Conservation (phyloP, 2,888 invertebrate species). For the Eristalinus sepulchralis region DNA sequence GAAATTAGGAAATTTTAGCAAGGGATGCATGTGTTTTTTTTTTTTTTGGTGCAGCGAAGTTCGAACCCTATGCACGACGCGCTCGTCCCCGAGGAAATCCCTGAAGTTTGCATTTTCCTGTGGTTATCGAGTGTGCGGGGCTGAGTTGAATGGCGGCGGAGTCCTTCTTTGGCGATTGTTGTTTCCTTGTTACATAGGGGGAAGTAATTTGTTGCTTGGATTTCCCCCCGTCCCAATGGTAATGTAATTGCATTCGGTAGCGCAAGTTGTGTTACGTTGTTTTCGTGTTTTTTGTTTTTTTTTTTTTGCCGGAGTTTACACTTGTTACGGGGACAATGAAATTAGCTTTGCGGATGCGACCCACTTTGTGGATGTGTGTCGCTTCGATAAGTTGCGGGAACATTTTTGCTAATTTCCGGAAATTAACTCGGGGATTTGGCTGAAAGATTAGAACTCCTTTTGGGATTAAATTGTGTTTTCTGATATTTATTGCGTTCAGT, state of each 20-base stretch:
- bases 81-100: slow-evolving; percentile 57
- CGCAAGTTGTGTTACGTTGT: slow-evolving; percentile 20
- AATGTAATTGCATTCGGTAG: slow-evolving; percentile 70
- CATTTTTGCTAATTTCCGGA: slow-evolving; percentile 68
- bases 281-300: neutral
- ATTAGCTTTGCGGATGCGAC: slow-evolving; percentile 70
- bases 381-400: slow-evolving; percentile 59
- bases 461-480: slow-evolving; percentile 61
- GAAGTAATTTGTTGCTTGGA: slow-evolving; percentile 69
- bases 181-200: slow-evolving; percentile 63
- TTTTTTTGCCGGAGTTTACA: neutral
- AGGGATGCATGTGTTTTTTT: slow-evolving; percentile 26
- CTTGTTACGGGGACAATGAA: slow-evolving; percentile 61
- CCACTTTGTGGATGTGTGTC: slow-evolving; percentile 58
- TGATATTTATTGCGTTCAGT: slow-evolving; percentile 65
- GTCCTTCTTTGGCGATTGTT: slow-evolving; percentile 59
- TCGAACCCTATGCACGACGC: slow-evolving; percentile 35
- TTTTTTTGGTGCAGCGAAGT: slow-evolving; percentile 3
- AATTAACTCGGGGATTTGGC: slow-evolving; percentile 50
- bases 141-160: neutral
- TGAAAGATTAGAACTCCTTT: slow-evolving; percentile 25
- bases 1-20: slow-evolving; percentile 66
- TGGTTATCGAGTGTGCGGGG: slow-evolving; percentile 45
- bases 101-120: slow-evolving; percentile 58
- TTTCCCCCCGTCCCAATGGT: slow-evolving; percentile 60